Evolutionary conservation across 2,113 vertebrate genomes (phyloP).

Genomic region (Forbesichthys papilliferus): DNA sequence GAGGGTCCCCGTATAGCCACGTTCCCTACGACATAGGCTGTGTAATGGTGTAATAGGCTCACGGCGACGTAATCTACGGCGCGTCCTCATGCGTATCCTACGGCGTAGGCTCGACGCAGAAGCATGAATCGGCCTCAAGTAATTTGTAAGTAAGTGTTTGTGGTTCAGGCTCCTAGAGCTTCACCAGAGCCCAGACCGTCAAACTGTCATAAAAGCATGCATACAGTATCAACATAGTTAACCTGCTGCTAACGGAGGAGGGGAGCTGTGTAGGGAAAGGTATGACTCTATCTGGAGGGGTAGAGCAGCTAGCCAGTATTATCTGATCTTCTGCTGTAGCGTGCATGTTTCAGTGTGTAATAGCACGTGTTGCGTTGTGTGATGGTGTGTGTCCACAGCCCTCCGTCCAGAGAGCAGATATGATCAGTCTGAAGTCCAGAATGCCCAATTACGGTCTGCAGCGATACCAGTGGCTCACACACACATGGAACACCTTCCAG

Average conservation of each 20-base stretch:
- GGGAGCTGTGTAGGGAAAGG: too few species aligned
- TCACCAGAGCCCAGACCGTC: not conserved
- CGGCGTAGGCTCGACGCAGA: too few species aligned
- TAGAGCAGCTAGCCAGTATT: too few species aligned
- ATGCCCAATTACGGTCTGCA: slow-evolving; percentile 93
- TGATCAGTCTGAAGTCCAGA: slow-evolving; percentile 94
- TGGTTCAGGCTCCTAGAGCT: not conserved
- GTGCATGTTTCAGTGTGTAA: slow-evolving; percentile 22
- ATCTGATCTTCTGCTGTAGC: too few species aligned
- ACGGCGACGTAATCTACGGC: too few species aligned
- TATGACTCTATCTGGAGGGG: too few species aligned
- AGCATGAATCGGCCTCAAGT: not conserved
- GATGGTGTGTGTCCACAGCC: slow-evolving; percentile 75
- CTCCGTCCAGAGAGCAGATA: slow-evolving; percentile 91
- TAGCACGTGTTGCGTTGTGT: slow-evolving; percentile 37
- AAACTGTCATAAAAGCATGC: not conserved
- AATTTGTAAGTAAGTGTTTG: not conserved
- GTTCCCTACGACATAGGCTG: too few species aligned
- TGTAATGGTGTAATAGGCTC: too few species aligned
- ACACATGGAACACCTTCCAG: slow-evolving; percentile 98
- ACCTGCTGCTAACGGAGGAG: not conserved
- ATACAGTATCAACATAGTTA: not conserved
- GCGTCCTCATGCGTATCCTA: too few species aligned
- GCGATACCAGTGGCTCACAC: slow-evolving; percentile 92
- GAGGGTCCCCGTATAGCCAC: too few species aligned